Conservation (phyloP, 2,797 vertebrate species). For the Glossophaga mutica region DNA sequence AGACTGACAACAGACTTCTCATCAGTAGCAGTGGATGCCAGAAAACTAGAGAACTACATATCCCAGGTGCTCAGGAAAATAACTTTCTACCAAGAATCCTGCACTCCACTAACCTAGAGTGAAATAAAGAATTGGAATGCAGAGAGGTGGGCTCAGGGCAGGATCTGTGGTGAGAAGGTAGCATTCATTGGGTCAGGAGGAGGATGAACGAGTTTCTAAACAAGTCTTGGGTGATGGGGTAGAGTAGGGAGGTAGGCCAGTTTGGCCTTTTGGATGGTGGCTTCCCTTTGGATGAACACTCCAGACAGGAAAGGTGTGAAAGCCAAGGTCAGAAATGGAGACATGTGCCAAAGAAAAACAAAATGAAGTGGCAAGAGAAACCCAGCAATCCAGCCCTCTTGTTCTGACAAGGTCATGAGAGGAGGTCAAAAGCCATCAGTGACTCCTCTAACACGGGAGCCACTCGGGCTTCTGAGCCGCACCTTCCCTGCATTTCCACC, state of each 20-base stretch:
- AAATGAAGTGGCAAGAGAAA: background rate
- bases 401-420: background rate
- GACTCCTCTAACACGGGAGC: background rate
- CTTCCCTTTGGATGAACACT: background rate
- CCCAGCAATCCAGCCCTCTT: background rate
- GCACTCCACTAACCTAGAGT: background rate
- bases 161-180: background rate
- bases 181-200: background rate
- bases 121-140: background rate
- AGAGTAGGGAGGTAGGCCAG: background rate
- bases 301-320: background rate
- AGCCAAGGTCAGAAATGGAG: background rate
- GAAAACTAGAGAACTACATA: background rate
- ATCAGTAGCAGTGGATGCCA: accelerated
- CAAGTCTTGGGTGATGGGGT: no score
- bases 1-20: background rate
- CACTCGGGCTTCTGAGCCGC: background rate
- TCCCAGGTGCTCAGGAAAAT: background rate
- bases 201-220: background rate
- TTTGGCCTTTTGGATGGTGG: background rate
- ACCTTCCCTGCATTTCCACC: background rate
- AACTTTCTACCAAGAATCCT: background rate
- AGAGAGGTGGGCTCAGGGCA: background rate
- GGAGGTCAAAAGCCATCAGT: background rate
- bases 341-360: background rate